Evolutionary conservation across 1,140 invertebrate species (phyloP).

Genomic region (Melitaea cinxia): DNA sequence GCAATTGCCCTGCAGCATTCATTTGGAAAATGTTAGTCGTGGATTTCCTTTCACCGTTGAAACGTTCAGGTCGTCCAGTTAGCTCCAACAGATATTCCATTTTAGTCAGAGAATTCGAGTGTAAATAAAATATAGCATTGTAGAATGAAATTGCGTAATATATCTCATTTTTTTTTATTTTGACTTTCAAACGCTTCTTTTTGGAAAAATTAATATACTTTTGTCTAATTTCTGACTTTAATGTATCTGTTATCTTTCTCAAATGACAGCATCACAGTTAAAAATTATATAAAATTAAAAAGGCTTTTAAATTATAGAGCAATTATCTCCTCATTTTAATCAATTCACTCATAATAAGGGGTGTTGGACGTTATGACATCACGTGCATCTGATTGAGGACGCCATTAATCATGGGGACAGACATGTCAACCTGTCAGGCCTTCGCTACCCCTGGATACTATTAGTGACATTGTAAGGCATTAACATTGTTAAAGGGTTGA

Average conservation of each 20-base stretch:
- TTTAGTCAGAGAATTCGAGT: conserved; percentile 16
- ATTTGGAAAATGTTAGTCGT: conserved; percentile 32
- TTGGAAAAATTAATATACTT: no score
- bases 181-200: background rate
- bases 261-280: background rate
- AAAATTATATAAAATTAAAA: background rate
- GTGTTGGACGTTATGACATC: conserved; percentile 52
- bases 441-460: conserved; percentile 36
- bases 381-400: conserved; percentile 69
- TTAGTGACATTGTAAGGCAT: conserved; percentile 46
- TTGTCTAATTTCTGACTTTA: no score
- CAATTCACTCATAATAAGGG: conserved; percentile 38
- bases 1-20: conserved; percentile 25
- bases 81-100: conserved; percentile 21
- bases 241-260: no score
- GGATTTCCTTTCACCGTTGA: conserved; percentile 24
- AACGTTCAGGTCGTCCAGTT: conserved; percentile 22
- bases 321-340: conserved; percentile 36
- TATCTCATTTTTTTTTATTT: conserved; percentile 1
- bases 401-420: conserved; percentile 69
- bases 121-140: conserved; percentile 12
- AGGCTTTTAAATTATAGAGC: background rate
- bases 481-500: conserved; percentile 37
- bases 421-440: conserved; percentile 59
- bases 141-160: conserved; percentile 10